These are phyloP conservation scores for Geococcyx californianus DNA, from an alignment of 2,113 vertebrate genomes.

Conservation along the genomic window DNA sequence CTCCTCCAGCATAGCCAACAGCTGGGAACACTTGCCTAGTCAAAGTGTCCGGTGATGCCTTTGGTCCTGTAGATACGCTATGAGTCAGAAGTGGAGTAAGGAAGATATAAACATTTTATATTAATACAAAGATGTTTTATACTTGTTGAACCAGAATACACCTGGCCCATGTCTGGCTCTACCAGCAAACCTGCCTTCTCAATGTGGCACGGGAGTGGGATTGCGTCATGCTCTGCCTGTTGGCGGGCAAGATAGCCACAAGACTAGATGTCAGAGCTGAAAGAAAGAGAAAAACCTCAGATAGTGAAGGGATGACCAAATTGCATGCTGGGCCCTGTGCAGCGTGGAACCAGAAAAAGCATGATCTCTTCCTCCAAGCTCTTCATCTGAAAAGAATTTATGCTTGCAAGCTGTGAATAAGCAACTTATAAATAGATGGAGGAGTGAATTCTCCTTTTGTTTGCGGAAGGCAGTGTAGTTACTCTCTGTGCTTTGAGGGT, in stretches of 20 bases:
- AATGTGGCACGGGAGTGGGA: accelerated
- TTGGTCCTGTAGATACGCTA: background rate
- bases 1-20: background rate
- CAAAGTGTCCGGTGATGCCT: background rate
- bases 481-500: slow-evolving; percentile 28
- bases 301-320: background rate
- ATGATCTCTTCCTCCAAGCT: background rate
- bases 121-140: background rate
- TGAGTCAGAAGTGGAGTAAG: slow-evolving; percentile 2
- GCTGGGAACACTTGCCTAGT: background rate
- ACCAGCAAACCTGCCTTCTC: accelerated
- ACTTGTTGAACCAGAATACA: background rate
- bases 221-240: background rate
- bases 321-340: background rate
- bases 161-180: background rate
- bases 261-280: background rate
- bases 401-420: slow-evolving; percentile 56
- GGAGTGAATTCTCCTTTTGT: slow-evolving; percentile 58
- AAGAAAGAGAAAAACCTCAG: background rate
- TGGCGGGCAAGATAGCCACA: background rate
- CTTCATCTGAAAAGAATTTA: slow-evolving; percentile 38
- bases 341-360: background rate
- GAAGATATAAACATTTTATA: background rate
- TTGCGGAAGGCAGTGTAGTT: slow-evolving; percentile 12
- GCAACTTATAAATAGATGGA: slow-evolving; percentile 55